A percentile compares a stretch with the other conserved stretches of the same genome.
phyloP scores from a whole-genome alignment of 2,113 vertebrate species.

The Mionectes macconnelli region DNA sequence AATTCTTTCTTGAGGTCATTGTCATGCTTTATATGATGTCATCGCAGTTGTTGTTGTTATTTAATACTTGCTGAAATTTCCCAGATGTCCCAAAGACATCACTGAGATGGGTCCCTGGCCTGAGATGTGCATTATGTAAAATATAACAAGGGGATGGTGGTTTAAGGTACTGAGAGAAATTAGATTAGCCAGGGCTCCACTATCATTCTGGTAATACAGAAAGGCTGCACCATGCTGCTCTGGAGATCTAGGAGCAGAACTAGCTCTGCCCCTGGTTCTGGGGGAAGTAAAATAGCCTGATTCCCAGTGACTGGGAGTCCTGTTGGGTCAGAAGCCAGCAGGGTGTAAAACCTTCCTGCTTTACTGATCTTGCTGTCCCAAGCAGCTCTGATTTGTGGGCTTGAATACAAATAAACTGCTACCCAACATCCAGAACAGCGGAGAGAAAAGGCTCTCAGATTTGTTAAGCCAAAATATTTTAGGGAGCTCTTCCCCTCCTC shows the following conservation, averaged over 20 bases:
- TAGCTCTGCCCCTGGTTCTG: not conserved
- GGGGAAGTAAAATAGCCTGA: not conserved
- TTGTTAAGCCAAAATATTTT: not conserved
- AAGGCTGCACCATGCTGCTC: not conserved
- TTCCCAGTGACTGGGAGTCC: not conserved
- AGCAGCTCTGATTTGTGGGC: accelerated
- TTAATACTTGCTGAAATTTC: not conserved
- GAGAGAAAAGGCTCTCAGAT: not conserved
- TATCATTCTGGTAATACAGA: not conserved
- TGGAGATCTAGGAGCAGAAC: not conserved
- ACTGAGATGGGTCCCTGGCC: not conserved
- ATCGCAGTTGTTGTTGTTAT: not conserved
- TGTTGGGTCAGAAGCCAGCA: accelerated
- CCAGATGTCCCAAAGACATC: not conserved
- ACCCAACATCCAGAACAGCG: not conserved
- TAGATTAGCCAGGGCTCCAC: not conserved
- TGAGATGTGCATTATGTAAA: not conserved
- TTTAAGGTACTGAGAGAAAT: not conserved
- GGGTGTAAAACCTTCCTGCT: not conserved
- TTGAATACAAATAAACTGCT: not conserved
- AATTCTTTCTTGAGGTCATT: not conserved
- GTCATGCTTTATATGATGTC: not conserved
- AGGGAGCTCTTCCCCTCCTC: not conserved
- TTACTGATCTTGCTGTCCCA: not conserved
- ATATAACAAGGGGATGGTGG: not conserved